Evolutionary conservation across 2,888 invertebrate genomes (phyloP).

Genomic region (Epiblema foenella): DNA sequence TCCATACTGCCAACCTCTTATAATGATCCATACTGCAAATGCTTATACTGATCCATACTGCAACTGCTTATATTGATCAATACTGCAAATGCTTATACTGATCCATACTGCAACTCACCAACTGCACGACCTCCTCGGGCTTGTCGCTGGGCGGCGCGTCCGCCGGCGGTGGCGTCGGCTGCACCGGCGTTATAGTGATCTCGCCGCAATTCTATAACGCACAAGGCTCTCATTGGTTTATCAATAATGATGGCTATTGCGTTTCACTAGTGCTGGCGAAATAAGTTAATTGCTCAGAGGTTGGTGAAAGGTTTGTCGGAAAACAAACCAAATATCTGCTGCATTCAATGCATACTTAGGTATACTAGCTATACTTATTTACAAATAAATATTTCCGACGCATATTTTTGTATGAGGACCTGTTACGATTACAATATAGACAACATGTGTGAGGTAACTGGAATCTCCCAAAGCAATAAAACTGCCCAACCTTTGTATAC

Average conservation of each 20-base stretch:
- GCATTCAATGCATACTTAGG: neutral
- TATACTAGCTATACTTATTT: neutral
- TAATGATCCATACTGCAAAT: too few relatives aligned
- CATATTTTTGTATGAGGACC: too few relatives aligned
- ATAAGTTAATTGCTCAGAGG: neutral
- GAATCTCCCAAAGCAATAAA: neutral
- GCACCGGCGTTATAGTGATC: conserved; percentile 85
- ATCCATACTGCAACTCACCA: conserved; percentile 63
- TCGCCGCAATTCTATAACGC: conserved; percentile 82
- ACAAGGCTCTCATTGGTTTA: conserved; percentile 22
- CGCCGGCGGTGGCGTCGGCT: conserved; percentile 70
- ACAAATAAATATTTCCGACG: neutral
- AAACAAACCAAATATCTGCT: neutral
- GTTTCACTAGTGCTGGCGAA: neutral
- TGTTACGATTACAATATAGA: too few relatives aligned
- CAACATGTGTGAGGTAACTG: too few relatives aligned
- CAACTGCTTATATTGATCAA: too few relatives aligned
- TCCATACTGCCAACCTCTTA: too few relatives aligned
- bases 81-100: too few relatives aligned
- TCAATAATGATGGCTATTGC: neutral
- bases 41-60: too few relatives aligned
- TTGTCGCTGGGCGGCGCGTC: conserved; percentile 67
- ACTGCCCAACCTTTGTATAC: neutral
- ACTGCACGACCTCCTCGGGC: conserved; percentile 75
- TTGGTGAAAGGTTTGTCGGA: neutral